phyloP scores from a whole-genome alignment of 2,888 invertebrate genomes.

The Sialis fuliginosa region DNA sequence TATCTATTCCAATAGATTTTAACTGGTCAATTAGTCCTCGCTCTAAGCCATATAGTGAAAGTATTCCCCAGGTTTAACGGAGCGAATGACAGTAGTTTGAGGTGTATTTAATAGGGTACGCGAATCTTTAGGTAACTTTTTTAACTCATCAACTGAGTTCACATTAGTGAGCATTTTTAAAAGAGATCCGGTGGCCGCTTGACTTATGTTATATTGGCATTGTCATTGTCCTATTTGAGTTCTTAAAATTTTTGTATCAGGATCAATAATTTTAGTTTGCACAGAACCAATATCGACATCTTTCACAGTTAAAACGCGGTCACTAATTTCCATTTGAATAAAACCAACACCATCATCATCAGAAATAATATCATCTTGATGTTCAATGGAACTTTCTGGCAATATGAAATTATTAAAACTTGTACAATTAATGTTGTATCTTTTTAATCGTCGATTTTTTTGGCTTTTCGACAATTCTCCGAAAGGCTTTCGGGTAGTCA shows the following conservation, averaged over 20 bases:
- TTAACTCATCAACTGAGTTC: not conserved
- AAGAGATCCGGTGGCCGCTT: no score
- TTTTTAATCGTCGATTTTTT: not conserved
- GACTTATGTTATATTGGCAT: not conserved
- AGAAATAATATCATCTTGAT: not conserved
- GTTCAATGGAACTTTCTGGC: not conserved
- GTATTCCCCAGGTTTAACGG: slow-evolving; percentile 1
- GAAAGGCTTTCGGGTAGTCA: no score
- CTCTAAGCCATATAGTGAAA: slow-evolving; percentile 3
- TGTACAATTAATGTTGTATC: not conserved
- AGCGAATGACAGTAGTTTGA: not conserved
- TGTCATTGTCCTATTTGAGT: not conserved
- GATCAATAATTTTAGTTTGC: not conserved
- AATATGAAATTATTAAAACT: not conserved
- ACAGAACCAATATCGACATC: not conserved
- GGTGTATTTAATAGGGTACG: slow-evolving; percentile 1
- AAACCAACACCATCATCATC: not conserved
- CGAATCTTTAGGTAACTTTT: not conserved
- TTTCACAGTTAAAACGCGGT: not conserved
- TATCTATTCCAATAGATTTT: not conserved
- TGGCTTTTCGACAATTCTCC: not conserved
- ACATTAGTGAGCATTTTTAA: not conserved
- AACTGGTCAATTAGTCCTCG: slow-evolving; percentile 1
- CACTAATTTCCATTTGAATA: not conserved
- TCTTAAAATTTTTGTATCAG: not conserved